Percentiles rank a stretch among this genome's conserved stretches.
Conservation (phyloP, 2,113 vertebrate genomes). For the Chlamydotis undulata region DNA sequence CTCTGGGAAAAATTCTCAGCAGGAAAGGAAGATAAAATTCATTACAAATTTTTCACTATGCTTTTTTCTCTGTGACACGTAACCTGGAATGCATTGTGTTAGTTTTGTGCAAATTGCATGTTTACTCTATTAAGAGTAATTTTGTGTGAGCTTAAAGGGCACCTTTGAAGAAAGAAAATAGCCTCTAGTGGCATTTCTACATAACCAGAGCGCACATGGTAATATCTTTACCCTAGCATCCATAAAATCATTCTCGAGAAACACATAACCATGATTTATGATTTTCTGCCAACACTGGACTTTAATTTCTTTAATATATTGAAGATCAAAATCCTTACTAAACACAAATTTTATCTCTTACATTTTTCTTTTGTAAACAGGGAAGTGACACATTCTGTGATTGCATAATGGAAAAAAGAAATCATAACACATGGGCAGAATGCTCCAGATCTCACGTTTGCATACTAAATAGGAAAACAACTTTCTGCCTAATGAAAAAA, state of each 20-base stretch:
- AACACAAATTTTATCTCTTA: slow-evolving; percentile 64
- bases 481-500: slow-evolving; percentile 73
- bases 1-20: neutral
- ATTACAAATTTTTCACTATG: neutral
- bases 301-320: slow-evolving; percentile 59
- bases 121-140: slow-evolving; percentile 63
- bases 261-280: slow-evolving; percentile 67
- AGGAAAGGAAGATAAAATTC: neutral
- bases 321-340: slow-evolving; percentile 68
- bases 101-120: slow-evolving; percentile 32
- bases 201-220: slow-evolving; percentile 32
- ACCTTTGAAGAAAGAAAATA: slow-evolving; percentile 59
- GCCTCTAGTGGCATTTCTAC: slow-evolving; percentile 43
- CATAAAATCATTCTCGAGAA: slow-evolving; percentile 51
- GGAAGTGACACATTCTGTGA: slow-evolving; percentile 41
- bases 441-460: slow-evolving; percentile 20
- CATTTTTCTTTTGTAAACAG: slow-evolving; percentile 54
- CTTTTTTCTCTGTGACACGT: neutral
- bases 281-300: slow-evolving; percentile 53
- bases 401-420: slow-evolving; percentile 59
- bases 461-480: slow-evolving; percentile 70
- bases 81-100: neutral
- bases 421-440: slow-evolving; percentile 40
- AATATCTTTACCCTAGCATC: slow-evolving; percentile 57
- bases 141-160: slow-evolving; percentile 51